Evolutionary conservation across 2,113 vertebrate genomes (phyloP), one percentile per base, ranked within the genome.

Genomic region (Corydoras sp.): DNA sequence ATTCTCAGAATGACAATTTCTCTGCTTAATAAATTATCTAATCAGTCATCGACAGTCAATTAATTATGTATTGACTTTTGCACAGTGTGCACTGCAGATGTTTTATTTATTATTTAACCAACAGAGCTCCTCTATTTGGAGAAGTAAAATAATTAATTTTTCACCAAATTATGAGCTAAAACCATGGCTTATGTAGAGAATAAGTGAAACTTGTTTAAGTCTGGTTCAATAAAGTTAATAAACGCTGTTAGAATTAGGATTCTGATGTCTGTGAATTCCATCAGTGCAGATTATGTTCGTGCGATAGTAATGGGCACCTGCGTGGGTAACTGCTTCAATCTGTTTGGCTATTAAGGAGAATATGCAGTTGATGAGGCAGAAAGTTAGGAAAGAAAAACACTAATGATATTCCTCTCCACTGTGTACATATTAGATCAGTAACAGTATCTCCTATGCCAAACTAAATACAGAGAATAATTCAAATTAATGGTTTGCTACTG

Each of bases 21-120:
- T 14, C 12, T 71, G 53, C n/a, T 59, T 59, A 60, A 54, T 8
- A 29, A 29, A 2, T 13, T 13, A 18, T 54, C 31, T 59, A 50
- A 71, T 78, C 72, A 76, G 56, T 51, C n/a, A 66, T 69, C 48
- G 69, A 61, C 71, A 65, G 62, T 9, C 12, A 74, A 76, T 77
- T 76, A 79, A 81, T 83, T 80, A 65, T 14, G 62, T 18, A 60
- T 80, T 66, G 68, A 79, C 78, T 78, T 77, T 18, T 65, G 62
- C 66, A 56, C 53, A 55, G 48, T 58, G 58, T 54, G 58, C 58
- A 32, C 68, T 59, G 30, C 62, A 62, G 62, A 29, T n/a, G 30
- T 67, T 49, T 61, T 59, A 1, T 62, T 62, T 29, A 43, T 43
- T 43, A 43, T 43, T 43, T 43, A 43, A 43, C 35, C 35, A 43